Conservation (phyloP, 1,140 invertebrate genomes). For the Drosophila burlai region DNA sequence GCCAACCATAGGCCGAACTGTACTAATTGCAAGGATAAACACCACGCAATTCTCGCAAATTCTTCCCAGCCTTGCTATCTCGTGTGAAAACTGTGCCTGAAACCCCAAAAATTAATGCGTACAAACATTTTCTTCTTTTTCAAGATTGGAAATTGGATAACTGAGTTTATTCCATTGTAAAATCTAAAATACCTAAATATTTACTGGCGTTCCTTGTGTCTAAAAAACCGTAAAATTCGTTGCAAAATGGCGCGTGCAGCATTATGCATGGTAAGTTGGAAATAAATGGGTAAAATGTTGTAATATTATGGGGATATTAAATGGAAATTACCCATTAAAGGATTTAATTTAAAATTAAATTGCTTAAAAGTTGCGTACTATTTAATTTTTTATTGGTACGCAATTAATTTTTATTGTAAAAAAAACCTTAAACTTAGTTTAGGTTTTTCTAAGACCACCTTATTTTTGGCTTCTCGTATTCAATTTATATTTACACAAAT, state of each 20-base stretch:
- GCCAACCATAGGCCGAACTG: conserved; percentile 26
- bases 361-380: not conserved
- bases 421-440: not conserved
- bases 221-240: conserved; percentile 60
- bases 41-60: conserved; percentile 20
- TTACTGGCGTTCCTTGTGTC: conserved; percentile 79
- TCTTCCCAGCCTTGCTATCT: conserved; percentile 33
- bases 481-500: not conserved
- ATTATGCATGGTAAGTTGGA: conserved; percentile 81
- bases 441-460: too few species aligned
- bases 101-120: conserved; percentile 19
- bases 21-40: conserved; percentile 61
- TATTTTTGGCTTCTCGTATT: not conserved
- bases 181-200: conserved; percentile 58
- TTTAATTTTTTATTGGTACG: not conserved
- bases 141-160: conserved; percentile 80
- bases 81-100: conserved; percentile 46
- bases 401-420: not conserved
- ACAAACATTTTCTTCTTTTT: conserved; percentile 58
- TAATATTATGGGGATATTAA: not conserved
- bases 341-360: too few species aligned
- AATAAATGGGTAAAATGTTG: not conserved
- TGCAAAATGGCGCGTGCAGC: conserved; percentile 84
- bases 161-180: conserved; percentile 65
- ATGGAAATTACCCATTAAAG: not conserved